Evolutionary conservation across 2,888 invertebrate genomes (phyloP).

Genomic region (Coelopa pilipes): DNA sequence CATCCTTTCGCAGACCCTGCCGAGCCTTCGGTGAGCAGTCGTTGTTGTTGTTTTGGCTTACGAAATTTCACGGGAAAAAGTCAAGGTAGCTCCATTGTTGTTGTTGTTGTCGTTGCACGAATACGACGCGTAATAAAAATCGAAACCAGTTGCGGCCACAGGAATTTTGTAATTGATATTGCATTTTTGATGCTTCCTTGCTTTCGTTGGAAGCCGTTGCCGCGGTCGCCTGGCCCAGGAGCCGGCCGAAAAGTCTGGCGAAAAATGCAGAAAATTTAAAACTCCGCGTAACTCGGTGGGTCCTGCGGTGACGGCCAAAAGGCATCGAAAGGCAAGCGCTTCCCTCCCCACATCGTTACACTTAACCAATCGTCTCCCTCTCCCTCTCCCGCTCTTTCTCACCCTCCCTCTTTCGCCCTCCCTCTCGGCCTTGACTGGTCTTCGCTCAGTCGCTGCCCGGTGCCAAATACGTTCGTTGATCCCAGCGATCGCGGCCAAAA

Average conservation of each 20-base stretch:
- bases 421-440: too few species aligned
- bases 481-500: conserved; percentile 16
- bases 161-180: conserved; percentile 49
- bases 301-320: too few species aligned
- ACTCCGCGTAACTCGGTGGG: too few species aligned
- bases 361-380: too few species aligned
- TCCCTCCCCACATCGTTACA: too few species aligned
- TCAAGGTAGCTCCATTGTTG: conserved; percentile 15
- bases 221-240: not conserved
- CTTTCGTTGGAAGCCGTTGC: not conserved
- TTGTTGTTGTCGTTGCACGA: not conserved
- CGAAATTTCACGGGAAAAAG: conserved; percentile 13
- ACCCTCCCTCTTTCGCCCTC: not conserved
- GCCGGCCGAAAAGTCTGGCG: too few species aligned
- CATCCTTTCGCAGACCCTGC: conserved; percentile 9
- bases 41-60: not conserved
- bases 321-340: too few species aligned
- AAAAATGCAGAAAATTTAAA: too few species aligned
- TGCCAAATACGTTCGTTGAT: conserved; percentile 12
- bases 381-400: not conserved
- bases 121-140: conserved; percentile 4
- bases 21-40: not conserved
- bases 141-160: conserved; percentile 42
- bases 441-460: not conserved
- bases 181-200: conserved; percentile 23